Conservation (phyloP, 2,113 vertebrate species). For the Apteryx mantelli region DNA sequence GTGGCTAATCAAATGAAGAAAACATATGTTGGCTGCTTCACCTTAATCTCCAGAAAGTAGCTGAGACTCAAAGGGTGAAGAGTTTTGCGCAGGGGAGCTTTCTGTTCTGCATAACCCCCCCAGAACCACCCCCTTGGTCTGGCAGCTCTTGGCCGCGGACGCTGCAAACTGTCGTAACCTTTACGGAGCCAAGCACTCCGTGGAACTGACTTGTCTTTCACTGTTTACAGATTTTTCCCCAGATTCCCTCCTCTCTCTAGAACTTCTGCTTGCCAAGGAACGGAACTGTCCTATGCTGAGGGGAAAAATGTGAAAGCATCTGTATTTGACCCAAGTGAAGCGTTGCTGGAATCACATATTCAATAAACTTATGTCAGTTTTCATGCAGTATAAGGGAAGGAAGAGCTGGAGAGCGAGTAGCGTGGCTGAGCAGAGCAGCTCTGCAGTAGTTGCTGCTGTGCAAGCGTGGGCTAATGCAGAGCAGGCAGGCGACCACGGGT, state of each 20-base stretch:
- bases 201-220: not conserved
- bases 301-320: not conserved
- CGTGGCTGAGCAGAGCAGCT: not conserved
- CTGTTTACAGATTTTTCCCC: not conserved
- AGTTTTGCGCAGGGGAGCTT: not conserved
- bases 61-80: not conserved
- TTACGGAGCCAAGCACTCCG: not conserved
- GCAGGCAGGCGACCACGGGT: not conserved
- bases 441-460: not conserved
- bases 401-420: not conserved
- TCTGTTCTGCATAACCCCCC: not conserved
- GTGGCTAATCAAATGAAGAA: slow-evolving; percentile 11
- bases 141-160: not conserved
- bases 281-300: not conserved
- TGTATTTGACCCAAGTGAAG: not conserved
- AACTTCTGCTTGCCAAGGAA: not conserved
- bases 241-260: not conserved
- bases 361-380: not conserved
- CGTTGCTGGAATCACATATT: not conserved
- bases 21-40: slow-evolving; percentile 32
- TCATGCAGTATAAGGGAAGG: not conserved
- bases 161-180: accelerated
- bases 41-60: not conserved
- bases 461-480: accelerated
- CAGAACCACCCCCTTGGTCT: not conserved